phyloP scores from a whole-genome alignment of 30 jellyfish, hydroid and myxozoan genomes.

The Haliclystus octoradiatus region DNA sequence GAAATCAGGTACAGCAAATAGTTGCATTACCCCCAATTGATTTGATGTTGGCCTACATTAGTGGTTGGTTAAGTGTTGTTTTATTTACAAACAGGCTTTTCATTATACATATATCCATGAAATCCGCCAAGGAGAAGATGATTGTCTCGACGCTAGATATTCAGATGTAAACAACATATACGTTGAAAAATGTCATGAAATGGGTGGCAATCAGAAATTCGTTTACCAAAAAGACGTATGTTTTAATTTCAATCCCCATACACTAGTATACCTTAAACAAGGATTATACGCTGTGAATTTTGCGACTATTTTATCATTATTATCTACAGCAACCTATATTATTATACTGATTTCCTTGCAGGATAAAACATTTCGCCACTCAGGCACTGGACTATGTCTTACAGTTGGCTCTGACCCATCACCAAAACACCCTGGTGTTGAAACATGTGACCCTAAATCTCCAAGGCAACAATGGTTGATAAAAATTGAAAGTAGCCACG shows the following conservation, averaged over 20 bases:
- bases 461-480: constrained; percentile 60
- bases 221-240: constrained; percentile 22
- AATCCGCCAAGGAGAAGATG: constrained; percentile 81
- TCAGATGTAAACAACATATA: constrained; percentile 69
- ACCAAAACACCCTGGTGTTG: constrained; percentile 42
- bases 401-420: constrained; percentile 30
- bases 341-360: constrained; percentile 7
- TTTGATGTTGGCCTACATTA: too few species aligned
- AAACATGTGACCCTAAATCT: constrained; percentile 32
- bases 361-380: constrained; percentile 46
- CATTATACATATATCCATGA: constrained; percentile 84
- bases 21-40: too few species aligned
- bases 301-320: background rate
- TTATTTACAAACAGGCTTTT: too few species aligned
- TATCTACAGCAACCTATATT: too few species aligned
- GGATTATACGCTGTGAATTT: background rate
- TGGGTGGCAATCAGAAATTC: constrained; percentile 98
- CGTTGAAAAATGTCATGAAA: constrained; percentile 92
- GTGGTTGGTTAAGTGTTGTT: too few species aligned
- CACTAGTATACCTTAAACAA: background rate
- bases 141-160: constrained; percentile 91
- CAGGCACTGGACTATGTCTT: constrained; percentile 88
- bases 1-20: constrained; percentile 46
- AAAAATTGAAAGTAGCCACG: constrained; percentile 8
- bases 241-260: background rate